Evolutionary conservation across 2,113 vertebrate genomes (phyloP), one percentile per base, ranked within the genome.

Genomic region (Cheirogaleus medius): DNA sequence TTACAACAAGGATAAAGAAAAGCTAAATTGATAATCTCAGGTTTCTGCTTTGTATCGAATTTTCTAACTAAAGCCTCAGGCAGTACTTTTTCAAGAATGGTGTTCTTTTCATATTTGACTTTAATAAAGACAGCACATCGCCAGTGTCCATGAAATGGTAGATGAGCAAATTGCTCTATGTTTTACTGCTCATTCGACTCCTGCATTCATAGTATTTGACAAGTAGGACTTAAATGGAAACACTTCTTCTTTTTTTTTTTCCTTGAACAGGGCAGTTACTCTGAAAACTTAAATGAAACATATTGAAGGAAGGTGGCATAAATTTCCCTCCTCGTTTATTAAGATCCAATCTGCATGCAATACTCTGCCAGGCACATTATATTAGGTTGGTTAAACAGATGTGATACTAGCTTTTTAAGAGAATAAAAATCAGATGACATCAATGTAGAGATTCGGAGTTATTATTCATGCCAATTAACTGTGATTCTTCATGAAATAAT

Each of bases 21-120:
- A 97, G 90, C 29, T 85, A 29, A 85, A 88, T 80, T 90, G 66
- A 64, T 0, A 5, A 95, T 77, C 89, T 34, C 10, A n/a, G 0
- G 0, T 1, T 64, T 13, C 86, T 80, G 73, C 56, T 95, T 96
- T 76, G 8, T 8, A 34, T 95, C 71, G 17, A 42, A 64, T 92
- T 97, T 98, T 94, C 83, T 98, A 89, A 87, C 25, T 9, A 83
- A 94, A 73, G 64, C 94, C 63, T 91, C 0, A 0, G 56, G 68
- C 83, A 37, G 2, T 60, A 37, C 69, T 94, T 96, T 97, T 74
- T 97, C 25, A 90, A 90, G 32, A 93, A 91, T 64, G 29, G 2
- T 90, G 0, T n/a, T 98, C 34, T 88, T 97, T 97, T 96, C 42
- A 71, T 93, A 83, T 66, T 95, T 4, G n/a, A n/a, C 17, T 97